Evolutionary conservation across 2,797 vertebrate species (phyloP).

Genomic region (Falco peregrinus): DNA sequence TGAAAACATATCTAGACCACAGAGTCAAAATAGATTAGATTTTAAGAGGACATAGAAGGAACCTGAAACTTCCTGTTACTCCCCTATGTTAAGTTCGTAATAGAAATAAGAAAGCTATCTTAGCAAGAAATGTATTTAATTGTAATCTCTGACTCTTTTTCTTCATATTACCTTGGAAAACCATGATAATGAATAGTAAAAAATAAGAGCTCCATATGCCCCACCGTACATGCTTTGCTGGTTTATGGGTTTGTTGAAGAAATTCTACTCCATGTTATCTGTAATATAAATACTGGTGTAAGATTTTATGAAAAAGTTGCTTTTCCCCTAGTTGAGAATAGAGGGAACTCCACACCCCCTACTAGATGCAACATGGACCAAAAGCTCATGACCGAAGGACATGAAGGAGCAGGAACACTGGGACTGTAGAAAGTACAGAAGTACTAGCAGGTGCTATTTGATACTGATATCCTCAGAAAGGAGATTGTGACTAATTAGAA

Average conservation of each 20-base stretch:
- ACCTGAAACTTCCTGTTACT: slow-evolving; percentile 10
- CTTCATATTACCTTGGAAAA: neutral
- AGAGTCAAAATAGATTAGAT: neutral
- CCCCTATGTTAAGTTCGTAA: neutral
- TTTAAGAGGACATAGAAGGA: neutral
- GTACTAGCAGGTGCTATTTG: neutral
- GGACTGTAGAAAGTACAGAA: neutral
- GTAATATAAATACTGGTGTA: neutral
- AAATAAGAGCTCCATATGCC: neutral
- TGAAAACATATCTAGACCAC: slow-evolving; percentile 18
- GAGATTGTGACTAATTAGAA: neutral
- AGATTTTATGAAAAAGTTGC: neutral
- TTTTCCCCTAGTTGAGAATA: neutral
- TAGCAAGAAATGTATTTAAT: neutral
- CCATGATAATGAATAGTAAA: neutral
- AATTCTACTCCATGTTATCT: neutral
- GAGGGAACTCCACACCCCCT: neutral
- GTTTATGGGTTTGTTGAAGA: neutral
- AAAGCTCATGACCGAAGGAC: neutral
- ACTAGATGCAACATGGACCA: neutral
- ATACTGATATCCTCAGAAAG: neutral
- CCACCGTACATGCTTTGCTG: neutral
- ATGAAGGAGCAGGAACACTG: neutral
- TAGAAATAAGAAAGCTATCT: neutral
- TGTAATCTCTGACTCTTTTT: neutral